A percentile compares a stretch with the other conserved stretches of the same genome.
Evolutionary conservation across 2,888 invertebrate genomes (phyloP).

Genomic region (Leptinotarsa haldemani): DNA sequence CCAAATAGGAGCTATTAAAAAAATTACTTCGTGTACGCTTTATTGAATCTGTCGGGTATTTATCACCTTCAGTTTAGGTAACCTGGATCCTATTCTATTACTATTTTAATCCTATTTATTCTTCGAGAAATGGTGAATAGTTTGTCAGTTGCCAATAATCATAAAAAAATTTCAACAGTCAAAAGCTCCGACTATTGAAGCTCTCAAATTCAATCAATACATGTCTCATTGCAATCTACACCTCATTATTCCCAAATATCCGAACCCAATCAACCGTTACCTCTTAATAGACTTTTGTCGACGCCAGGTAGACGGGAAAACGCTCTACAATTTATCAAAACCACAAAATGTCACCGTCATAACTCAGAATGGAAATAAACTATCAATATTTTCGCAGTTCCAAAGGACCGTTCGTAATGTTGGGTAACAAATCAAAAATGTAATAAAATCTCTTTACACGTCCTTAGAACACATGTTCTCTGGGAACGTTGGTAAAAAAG

Average conservation of each 20-base stretch:
- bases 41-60: no score
- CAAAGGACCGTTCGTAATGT: constrained; percentile 39
- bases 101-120: neutral
- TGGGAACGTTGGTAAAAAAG: constrained; percentile 27
- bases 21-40: no score
- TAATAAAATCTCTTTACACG: constrained; percentile 40
- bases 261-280: constrained; percentile 32
- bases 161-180: neutral
- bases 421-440: constrained; percentile 41
- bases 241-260: constrained; percentile 22
- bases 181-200: neutral
- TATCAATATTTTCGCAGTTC: constrained; percentile 39
- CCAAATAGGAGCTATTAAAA: no score
- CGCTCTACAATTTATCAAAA: constrained; percentile 44
- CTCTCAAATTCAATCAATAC: constrained; percentile 9
- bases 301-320: constrained; percentile 40
- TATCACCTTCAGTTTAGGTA: no score
- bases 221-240: constrained; percentile 19
- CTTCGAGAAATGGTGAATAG: neutral
- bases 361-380: constrained; percentile 37
- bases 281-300: constrained; percentile 33
- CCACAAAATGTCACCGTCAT: constrained; percentile 42
- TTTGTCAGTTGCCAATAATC: neutral
- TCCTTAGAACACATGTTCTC: constrained; percentile 42
- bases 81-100: neutral